These are phyloP conservation scores for Antheraea pernyi DNA, from an alignment of 1,140 invertebrate genomes.

Conservation along the genomic window DNA sequence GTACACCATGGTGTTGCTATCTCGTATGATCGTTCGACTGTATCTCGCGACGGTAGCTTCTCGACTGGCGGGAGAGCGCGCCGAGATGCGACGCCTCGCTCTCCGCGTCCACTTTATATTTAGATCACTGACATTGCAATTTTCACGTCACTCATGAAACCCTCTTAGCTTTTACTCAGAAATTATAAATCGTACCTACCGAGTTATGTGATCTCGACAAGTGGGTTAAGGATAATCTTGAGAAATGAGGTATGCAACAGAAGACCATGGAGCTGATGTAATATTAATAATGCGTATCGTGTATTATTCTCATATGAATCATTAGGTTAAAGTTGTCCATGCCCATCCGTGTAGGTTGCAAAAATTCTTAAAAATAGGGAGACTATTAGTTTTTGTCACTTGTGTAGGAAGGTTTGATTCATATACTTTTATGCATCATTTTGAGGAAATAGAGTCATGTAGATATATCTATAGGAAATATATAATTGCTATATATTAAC, in stretches of 20 bases:
- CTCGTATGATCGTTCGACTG: conserved; percentile 62
- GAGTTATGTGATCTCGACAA: conserved; percentile 44
- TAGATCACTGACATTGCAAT: conserved; percentile 78
- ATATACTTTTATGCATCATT: neutral
- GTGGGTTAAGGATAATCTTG: conserved; percentile 69
- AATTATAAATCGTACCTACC: conserved; percentile 43
- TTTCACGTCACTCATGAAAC: conserved; percentile 60
- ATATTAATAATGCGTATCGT: neutral
- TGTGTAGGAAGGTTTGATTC: conserved; percentile 13
- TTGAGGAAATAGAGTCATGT: too few relatives aligned
- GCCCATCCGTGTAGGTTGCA: neutral
- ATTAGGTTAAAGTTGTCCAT: conserved; percentile 2
- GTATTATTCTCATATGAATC: conserved; percentile 10
- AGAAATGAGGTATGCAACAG: conserved; percentile 36
- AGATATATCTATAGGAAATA: too few relatives aligned
- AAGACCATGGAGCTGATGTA: conserved; percentile 28
- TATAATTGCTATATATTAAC: too few relatives aligned
- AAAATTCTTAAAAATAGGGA: conserved; percentile 4
- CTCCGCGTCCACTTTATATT: conserved; percentile 60
- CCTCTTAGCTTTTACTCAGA: conserved; percentile 46
- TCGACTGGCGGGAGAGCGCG: conserved; percentile 57
- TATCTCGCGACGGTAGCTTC: conserved; percentile 67
- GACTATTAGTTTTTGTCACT: conserved; percentile 3
- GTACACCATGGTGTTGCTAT: conserved; percentile 87
- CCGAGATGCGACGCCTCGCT: conserved; percentile 43